phyloP scores from a whole-genome alignment of 2,888 invertebrate genomes.

The Limnephilus rhombicus region DNA sequence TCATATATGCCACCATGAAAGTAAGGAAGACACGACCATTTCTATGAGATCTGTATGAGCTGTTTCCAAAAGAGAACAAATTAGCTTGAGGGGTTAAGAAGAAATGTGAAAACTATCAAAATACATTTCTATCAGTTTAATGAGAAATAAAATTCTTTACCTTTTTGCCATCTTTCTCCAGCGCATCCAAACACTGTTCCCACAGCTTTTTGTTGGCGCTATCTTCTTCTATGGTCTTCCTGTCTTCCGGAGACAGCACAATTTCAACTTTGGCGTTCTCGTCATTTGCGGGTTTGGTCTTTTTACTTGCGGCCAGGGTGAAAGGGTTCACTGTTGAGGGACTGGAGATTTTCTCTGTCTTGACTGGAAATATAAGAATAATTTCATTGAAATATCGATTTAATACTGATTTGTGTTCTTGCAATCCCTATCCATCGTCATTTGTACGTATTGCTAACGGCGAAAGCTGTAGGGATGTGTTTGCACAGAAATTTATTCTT shows the following conservation, averaged over 20 bases:
- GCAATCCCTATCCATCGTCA: too few species aligned
- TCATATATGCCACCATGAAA: too few species aligned
- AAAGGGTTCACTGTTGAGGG: slow-evolving; percentile 67
- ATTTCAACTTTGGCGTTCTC: slow-evolving; percentile 68
- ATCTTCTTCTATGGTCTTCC: slow-evolving; percentile 76
- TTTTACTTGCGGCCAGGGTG: slow-evolving; percentile 63
- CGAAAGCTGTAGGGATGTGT: too few species aligned
- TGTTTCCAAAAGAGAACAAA: too few species aligned
- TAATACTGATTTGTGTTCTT: too few species aligned
- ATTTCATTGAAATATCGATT: too few species aligned
- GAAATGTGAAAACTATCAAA: background rate
- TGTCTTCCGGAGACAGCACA: slow-evolving; percentile 71
- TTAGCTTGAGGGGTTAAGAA: too few species aligned
- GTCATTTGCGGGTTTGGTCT: slow-evolving; percentile 60
- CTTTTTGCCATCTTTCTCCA: slow-evolving; percentile 76
- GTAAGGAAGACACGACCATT: too few species aligned
- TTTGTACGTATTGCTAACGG: too few species aligned
- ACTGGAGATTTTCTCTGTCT: slow-evolving; percentile 53
- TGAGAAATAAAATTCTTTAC: slow-evolving; percentile 67
- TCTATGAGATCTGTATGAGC: too few species aligned
- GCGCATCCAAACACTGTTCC: slow-evolving; percentile 79
- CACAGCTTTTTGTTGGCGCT: slow-evolving; percentile 81
- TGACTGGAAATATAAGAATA: slow-evolving; percentile 57
- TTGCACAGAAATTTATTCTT: too few species aligned
- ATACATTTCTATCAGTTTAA: background rate